Evolutionary conservation across 30 jellyfish, hydroid and myxozoan genomes (phyloP).

Genomic region (Pseudorhiza aurosa): DNA sequence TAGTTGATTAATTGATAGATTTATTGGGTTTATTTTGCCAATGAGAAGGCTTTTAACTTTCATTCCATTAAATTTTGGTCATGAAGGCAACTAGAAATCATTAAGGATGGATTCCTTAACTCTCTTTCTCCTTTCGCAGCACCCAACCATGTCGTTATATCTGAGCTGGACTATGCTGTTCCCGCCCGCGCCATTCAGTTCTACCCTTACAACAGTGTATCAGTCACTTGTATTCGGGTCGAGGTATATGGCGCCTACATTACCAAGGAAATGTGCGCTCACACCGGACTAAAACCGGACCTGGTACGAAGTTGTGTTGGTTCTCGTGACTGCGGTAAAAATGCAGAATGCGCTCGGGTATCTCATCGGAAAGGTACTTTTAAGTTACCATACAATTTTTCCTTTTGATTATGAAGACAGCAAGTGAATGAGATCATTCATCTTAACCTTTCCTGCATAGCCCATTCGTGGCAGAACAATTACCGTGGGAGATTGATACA

Average conservation of each 20-base stretch:
- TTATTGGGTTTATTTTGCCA: too few species aligned
- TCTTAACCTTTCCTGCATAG: too few species aligned
- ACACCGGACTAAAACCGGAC: constrained; percentile 41
- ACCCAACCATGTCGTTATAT: constrained; percentile 26
- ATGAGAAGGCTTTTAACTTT: too few species aligned
- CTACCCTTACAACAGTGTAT: constrained; percentile 49
- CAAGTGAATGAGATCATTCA: too few species aligned
- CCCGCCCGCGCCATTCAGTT: constrained; percentile 84
- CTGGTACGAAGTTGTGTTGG: constrained; percentile 66
- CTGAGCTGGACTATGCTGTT: constrained; percentile 57
- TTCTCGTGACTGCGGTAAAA: constrained; percentile 71
- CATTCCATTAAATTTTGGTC: too few species aligned
- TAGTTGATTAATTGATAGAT: too few species aligned
- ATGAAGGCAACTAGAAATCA: too few species aligned
- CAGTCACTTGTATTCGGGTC: constrained; percentile 67
- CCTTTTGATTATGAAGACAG: too few species aligned
- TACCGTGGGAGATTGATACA: too few species aligned
- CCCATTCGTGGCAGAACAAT: too few species aligned
- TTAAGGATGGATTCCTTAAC: background rate
- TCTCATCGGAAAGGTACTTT: too few species aligned
- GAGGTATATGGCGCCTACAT: constrained; percentile 86
- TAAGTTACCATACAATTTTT: too few species aligned
- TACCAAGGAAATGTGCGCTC: constrained; percentile 69
- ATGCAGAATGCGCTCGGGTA: constrained; percentile 61
- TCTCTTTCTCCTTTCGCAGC: background rate